Percentiles rank a stretch among this genome's conserved stretches.
Evolutionary conservation across 2,113 vertebrate species (phyloP).

Genomic region (Eubucco bourcierii): DNA sequence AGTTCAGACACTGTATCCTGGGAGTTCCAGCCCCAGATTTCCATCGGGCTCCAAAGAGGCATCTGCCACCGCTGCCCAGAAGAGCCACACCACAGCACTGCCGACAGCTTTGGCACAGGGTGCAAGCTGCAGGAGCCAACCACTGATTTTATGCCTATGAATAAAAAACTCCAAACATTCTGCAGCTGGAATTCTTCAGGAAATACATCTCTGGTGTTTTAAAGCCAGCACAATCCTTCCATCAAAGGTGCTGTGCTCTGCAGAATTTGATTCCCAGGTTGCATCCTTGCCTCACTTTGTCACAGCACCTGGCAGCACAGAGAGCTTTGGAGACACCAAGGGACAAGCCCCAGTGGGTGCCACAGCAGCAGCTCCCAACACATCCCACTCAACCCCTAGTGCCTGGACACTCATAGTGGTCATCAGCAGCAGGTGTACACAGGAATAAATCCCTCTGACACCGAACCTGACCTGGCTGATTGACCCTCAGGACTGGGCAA

Average conservation of each 20-base stretch:
- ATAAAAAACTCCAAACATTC: background rate
- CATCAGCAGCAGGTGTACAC: background rate
- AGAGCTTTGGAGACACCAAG: background rate
- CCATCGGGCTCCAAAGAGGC: rapidly evolving
- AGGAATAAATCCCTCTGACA: background rate
- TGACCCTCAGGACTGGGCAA: background rate
- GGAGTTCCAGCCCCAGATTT: background rate
- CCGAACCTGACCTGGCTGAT: background rate
- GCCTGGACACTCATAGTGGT: rapidly evolving
- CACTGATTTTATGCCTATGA: background rate
- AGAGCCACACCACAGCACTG: background rate
- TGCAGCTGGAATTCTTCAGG: background rate
- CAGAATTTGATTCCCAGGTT: background rate
- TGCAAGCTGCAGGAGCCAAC: rapidly evolving
- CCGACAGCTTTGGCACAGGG: rapidly evolving
- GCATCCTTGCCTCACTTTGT: background rate
- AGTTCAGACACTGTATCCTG: rapidly evolving
- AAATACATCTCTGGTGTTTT: background rate
- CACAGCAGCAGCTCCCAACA: rapidly evolving
- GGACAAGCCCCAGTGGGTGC: background rate
- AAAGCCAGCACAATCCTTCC: background rate
- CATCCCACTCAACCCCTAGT: background rate
- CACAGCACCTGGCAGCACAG: background rate
- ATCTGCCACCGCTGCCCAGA: rapidly evolving
- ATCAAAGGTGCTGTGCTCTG: background rate